These are phyloP conservation scores for Percopsis transmontana DNA, from an alignment of 2,113 vertebrate species.

Conservation along the genomic window DNA sequence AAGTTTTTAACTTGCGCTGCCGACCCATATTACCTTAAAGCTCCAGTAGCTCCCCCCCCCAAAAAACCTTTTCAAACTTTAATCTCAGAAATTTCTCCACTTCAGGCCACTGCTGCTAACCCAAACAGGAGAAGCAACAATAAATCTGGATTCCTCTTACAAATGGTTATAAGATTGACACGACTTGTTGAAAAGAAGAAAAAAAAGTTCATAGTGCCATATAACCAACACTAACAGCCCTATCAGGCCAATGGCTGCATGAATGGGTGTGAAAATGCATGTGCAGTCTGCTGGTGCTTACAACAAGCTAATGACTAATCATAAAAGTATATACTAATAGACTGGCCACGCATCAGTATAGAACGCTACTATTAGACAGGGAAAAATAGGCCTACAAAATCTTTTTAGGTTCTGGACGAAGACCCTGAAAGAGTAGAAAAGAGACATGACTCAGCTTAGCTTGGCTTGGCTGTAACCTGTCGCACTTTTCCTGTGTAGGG, in stretches of 20 bases:
- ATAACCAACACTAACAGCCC: slow-evolving; percentile 66
- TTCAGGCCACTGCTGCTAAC: slow-evolving; percentile 40
- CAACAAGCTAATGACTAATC: slow-evolving; percentile 29
- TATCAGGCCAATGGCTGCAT: slow-evolving; percentile 60
- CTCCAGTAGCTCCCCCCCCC: slow-evolving; percentile 31
- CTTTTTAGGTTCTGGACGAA: slow-evolving; percentile 15
- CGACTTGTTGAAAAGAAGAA: too few species aligned
- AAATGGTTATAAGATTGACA: slow-evolving; percentile 42
- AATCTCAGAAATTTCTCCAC: slow-evolving; percentile 40
- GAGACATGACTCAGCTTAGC: slow-evolving; percentile 67
- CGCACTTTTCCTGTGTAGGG: slow-evolving; percentile 96
- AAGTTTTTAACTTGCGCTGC: slow-evolving; percentile 24
- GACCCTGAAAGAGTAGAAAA: slow-evolving; percentile 45
- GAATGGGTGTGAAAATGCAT: slow-evolving; percentile 66
- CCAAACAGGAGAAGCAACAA: slow-evolving; percentile 41
- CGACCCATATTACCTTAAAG: slow-evolving; percentile 35
- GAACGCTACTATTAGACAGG: slow-evolving; percentile 23
- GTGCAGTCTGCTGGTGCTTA: slow-evolving; percentile 47
- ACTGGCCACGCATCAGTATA: slow-evolving; percentile 23
- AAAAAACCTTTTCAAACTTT: slow-evolving; percentile 38
- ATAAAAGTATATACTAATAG: background rate
- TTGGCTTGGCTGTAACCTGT: slow-evolving; percentile 86
- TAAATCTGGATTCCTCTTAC: slow-evolving; percentile 39
- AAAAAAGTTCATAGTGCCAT: background rate
- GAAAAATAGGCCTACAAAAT: slow-evolving; percentile 34